Evolutionary conservation across 2,888 invertebrate species (phyloP), one percentile per base, ranked within the genome.

Genomic region (Drosophila nigricruria): DNA sequence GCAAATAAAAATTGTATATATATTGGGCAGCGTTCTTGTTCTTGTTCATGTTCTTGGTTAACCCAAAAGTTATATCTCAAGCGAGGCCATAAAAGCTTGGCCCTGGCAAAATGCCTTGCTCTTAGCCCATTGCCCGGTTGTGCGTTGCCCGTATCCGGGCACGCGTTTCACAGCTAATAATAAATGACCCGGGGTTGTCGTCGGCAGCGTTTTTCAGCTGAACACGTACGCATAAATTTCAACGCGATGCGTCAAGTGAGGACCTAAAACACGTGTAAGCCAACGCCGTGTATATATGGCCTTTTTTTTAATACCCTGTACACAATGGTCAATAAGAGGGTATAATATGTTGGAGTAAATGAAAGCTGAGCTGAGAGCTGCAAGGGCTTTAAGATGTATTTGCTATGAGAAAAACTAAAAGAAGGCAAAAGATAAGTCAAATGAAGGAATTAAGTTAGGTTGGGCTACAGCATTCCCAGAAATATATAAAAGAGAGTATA

Each of bases 141-240:
- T 52, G 27, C 65, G 34, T 20, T 50, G 34, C 47, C 47, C 70
- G 45, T 52, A 62, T 65, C 60, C 72, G 25, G 47, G 65, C 70
- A 72, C 84, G 83, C 83, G 69, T 69, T 83, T 88, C 77, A 79
- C 74, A 87, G 81, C 89, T 87, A 86, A 87, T 85, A 88, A 88
- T 87, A 86, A 86, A 87, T 85, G 87, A 83, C 77, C 77, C 79
- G 52, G 70, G 81, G 66, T 69, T 84, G 88, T 82, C 88, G 74
- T 76, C 81, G 73, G 62, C 61, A 45, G 64, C 67, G 66, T 70
- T 85, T 68, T 77, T 73, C 67, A 79, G 66, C 69, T 64, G 65
- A 57, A 68, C 88, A 87, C 88, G 82, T 84, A 82, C 85, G 85
- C 88, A 83, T 88, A 83, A 83, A 83, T 87, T 83, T 87, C 65